phyloP scores from a whole-genome alignment of 2,888 invertebrate genomes.

The Toxonevra muliebris region DNA sequence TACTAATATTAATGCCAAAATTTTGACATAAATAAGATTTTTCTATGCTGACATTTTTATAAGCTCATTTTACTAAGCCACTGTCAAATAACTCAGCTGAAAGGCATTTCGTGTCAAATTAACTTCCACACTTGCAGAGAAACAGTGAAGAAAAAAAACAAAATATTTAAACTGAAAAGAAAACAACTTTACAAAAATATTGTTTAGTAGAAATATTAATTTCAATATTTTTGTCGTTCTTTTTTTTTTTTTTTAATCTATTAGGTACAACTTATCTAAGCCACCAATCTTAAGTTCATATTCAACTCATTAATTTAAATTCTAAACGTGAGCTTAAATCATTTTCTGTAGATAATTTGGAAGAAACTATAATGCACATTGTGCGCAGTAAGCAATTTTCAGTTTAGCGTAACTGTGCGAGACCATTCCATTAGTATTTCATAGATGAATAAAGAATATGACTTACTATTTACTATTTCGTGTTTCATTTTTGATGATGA shows the following conservation, averaged over 20 bases:
- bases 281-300: conserved; percentile 29
- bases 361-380: no score
- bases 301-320: conserved; percentile 20
- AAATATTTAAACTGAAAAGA: no score
- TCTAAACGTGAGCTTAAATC: conserved; percentile 20
- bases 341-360: neutral
- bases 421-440: neutral
- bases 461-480: no score
- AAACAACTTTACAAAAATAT: no score
- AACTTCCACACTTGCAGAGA: neutral
- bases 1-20: no score
- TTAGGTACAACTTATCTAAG: conserved; percentile 33
- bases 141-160: no score
- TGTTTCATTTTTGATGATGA: no score
- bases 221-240: no score
- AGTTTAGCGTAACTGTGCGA: neutral
- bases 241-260: conserved; percentile 14
- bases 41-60: conserved; percentile 54
- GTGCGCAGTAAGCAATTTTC: neutral
- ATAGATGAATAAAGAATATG: no score
- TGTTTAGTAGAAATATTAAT: no score
- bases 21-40: no score
- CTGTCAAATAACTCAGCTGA: conserved; percentile 53
- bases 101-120: conserved; percentile 50
- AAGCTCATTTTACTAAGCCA: conserved; percentile 47